Base-by-base conservation (phyloP, 2,113 vertebrate genomes). In the Perca schrenkii region DNA sequence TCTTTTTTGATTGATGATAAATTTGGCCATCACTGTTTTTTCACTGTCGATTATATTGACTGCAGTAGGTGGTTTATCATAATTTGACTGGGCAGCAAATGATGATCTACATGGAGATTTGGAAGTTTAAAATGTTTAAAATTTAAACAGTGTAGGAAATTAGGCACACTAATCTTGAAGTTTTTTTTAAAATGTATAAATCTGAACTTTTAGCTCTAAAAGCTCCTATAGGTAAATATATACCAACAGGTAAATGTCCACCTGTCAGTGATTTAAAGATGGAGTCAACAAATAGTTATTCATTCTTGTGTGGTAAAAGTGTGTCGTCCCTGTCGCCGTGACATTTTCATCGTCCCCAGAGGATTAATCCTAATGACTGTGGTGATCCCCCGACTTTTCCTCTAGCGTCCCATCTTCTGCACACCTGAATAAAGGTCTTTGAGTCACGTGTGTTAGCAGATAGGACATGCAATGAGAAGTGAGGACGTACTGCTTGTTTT, bases 401-500 rank as follows among this genome's bases (percentile, higher is more conserved):
- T 54, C 21, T 21, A 10, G 52, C 52, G 3, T 2, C 3, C 52
- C 8, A n/a, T n/a, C 8, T 16, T 34, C 28, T 58, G 12, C 52
- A 28, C n/a, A 58, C 3, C 52, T 31, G 40, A 22, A 22, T 56
- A 56, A 58, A 58, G 16, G 12, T 50, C 17, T 8, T 0, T n/a
- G 21, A 66, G 58, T 77, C 66, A 56, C 21, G 28, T 64, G 58
- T 71, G 58, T 53, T 57, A 46, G 25, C 36, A 57, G 28, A 62
- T 25, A 62, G n/a, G 19, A 63, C 36, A 31, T 22, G 14, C 25
- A 70, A 46, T 11, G 34, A 67, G 8, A 21, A 68, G 49, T 52
- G 40, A 68, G 13, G 19, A 54, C 28, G 28, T 28, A 28, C 28
- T 2, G 28, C 28, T 28, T 28, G 28, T 28, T 28, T 28, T 28